phyloP scores from a whole-genome alignment of 2,113 vertebrate genomes.

The Thermophis baileyi region DNA sequence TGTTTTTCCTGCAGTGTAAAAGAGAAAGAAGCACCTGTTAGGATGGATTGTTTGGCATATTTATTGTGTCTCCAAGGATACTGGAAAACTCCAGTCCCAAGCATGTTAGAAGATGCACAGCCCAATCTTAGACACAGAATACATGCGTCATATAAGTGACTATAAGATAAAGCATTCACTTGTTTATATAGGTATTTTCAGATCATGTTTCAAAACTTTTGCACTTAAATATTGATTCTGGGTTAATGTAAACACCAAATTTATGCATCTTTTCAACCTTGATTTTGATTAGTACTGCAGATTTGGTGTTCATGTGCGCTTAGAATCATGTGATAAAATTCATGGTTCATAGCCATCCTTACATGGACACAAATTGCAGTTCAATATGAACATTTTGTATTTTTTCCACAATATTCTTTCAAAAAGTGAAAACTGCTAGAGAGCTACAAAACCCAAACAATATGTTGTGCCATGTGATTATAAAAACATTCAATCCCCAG shows the following conservation, averaged over 20 bases:
- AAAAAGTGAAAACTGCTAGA: background rate
- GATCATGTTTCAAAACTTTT: background rate
- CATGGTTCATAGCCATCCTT: background rate
- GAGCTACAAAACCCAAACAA: background rate
- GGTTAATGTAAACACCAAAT: background rate
- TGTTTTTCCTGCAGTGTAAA: constrained; percentile 85
- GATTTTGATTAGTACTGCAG: background rate
- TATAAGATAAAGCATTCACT: background rate
- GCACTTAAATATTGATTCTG: background rate
- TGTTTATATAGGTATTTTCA: background rate
- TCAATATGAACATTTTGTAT: background rate
- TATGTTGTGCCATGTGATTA: background rate
- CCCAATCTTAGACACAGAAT: background rate
- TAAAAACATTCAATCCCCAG: background rate
- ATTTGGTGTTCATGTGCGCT: background rate
- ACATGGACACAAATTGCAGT: background rate
- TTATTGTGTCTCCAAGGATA: background rate
- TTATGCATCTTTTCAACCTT: background rate
- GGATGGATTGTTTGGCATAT: background rate
- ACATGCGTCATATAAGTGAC: fast-evolving
- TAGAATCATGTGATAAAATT: background rate
- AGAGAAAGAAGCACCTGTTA: background rate
- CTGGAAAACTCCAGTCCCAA: background rate
- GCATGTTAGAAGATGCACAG: fast-evolving
- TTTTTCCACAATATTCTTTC: background rate